Evolutionary conservation across 2,888 invertebrate genomes (phyloP).

Genomic region (Ferdinandea cuprea): DNA sequence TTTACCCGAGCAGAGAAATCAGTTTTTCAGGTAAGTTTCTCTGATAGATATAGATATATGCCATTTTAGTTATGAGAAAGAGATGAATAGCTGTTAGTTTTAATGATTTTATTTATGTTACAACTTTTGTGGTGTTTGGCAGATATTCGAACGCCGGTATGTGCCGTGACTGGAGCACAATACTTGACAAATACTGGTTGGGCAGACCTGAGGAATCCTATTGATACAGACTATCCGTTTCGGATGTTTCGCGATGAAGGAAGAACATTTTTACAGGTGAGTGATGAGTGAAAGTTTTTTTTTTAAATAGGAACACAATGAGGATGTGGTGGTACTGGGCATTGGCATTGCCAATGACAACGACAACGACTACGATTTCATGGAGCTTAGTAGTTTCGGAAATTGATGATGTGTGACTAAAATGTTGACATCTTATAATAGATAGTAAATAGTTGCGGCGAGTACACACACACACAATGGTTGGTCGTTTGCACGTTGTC

Average conservation of each 20-base stretch:
- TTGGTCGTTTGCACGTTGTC: too few relatives aligned
- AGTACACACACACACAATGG: background rate
- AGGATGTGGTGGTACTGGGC: background rate
- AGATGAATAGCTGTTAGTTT: constrained; percentile 21
- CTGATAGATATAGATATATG: constrained; percentile 55
- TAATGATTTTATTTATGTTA: constrained; percentile 24
- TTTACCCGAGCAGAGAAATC: constrained; percentile 94
- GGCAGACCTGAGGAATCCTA: constrained; percentile 90
- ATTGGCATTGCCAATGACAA: too few relatives aligned
- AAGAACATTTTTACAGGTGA: constrained; percentile 91
- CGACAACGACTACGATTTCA: background rate
- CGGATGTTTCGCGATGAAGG: constrained; percentile 92
- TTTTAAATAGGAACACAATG: background rate
- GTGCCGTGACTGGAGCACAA: constrained; percentile 93
- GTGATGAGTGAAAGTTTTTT: constrained; percentile 65
- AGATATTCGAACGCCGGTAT: constrained; percentile 92
- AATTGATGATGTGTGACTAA: background rate
- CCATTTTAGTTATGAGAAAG: constrained; percentile 51
- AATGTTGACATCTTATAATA: background rate
- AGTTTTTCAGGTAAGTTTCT: constrained; percentile 86
- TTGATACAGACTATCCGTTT: constrained; percentile 91
- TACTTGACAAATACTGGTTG: constrained; percentile 91
- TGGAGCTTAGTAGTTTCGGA: background rate
- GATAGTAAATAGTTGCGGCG: too few relatives aligned
- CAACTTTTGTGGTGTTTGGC: background rate